Base-by-base conservation (phyloP, 2,797 vertebrate species). In the Anas bahamensis region DNA sequence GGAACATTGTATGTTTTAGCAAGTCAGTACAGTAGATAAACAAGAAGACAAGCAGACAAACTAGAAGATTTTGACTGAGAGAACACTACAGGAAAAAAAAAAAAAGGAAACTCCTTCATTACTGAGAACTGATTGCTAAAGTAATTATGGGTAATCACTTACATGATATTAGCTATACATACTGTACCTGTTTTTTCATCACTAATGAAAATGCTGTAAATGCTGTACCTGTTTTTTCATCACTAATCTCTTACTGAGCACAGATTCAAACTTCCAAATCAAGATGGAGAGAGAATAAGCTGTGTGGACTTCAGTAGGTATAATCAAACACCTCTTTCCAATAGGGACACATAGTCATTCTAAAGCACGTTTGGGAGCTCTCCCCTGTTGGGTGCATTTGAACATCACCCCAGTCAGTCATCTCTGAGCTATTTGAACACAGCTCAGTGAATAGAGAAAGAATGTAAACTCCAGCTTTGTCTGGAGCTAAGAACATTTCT, bases 261-360 rank as follows among this genome's bases (percentile, higher is more conserved):
- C 6, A 37, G 11, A 61, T 21, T 83, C 28, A 76, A 61, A 55
- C 2, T 72, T 69, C 14, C 24, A 65, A 8, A 37, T 12, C 46
- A 73, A 72, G 29, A 37, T 13, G 22, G 17, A 86, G 22, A 84
- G 21, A 57, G 86, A 89, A 48, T 10, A 64, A 13, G 7, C 10
- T 78, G 33, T 66, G 53, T 19, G 11, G 18, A 11, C 3, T 0
- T 21, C 28, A 28, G 12, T 10, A 12, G 21, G 1, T n/a, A 5
- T 48, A 16, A 16, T 69, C 3, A 1, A 24, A 60, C 2, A 1
- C 7, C n/a, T 44, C 37, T 44, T 8, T 14, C 13, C 33, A 29
- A 5, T 1, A 44, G 10, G 10, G 15, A 78, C 41, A 29, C 41
- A 29, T 41, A 75, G 31, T 5, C 21, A 19, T 69, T 64, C 23